Base-by-base conservation (phyloP, 2,888 invertebrate species). In the Athalia rosae region DNA sequence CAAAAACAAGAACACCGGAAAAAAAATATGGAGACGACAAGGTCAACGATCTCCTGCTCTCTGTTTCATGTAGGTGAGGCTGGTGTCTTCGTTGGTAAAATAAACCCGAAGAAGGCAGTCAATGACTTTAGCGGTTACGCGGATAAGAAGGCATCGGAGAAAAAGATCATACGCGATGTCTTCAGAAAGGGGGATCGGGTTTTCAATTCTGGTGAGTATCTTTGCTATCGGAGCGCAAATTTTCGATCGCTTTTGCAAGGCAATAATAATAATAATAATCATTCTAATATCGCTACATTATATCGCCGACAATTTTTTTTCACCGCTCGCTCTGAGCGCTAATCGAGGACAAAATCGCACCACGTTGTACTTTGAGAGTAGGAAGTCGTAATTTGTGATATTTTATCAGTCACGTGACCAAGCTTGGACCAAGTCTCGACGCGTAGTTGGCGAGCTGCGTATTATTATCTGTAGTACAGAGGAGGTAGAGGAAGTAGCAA, bases 141-240 rank as follows among this genome's bases (percentile, higher is more conserved):
- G 41, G 92, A 93, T 82, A 90, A 94, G 89, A 93, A 92, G 77
- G 97, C 96, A 78, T 96, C 97, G 62, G 94, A 94, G 87, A 96
- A 96, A 91, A 98, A 98, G 90, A 92, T 98, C 77, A 92, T 96
- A 28, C 92, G 91, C 62, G 93, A 97, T 89, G 97, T 98, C 13
- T 97, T 98, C 91, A 91, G 91, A 79, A 93, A 94, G 81, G 98
- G 98, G 56, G 99, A 99, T 90, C 92, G 93, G 76, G 97, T 95
- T 81, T 99, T 99, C 90, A 94, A 98, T 85, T 95, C 97, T 76
- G 94, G 91, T 91, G 76, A 78, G 83, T 83, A 45, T 13, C 28
- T 67, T 15, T 61, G 8, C 53, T 2, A 11, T 61, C 11, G 7
- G 41, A 11, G 9, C 62, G 28, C 9, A 9, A 62, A 9, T 62